Conservation (phyloP, 2,113 vertebrate species). For the Falcunculus frontatus region DNA sequence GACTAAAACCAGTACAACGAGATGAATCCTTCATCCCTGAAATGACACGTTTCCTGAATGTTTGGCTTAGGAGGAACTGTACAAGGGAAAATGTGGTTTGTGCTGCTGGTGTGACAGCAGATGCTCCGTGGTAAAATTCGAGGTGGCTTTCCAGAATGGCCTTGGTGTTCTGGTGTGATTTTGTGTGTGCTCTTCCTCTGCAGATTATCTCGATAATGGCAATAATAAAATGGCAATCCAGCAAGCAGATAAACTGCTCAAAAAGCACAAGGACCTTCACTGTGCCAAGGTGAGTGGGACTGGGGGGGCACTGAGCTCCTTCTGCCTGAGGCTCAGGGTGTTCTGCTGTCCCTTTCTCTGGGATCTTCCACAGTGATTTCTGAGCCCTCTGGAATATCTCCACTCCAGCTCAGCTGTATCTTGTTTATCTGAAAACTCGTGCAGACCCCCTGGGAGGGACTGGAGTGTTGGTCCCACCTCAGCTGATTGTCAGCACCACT, state of each 20-base stretch:
- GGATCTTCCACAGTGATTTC: background rate
- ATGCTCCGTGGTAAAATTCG: accelerated
- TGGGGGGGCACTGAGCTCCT: background rate
- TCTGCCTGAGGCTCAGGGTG: background rate
- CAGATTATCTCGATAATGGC: slow-evolving; percentile 99
- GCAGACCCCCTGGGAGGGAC: background rate
- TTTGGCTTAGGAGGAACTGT: background rate
- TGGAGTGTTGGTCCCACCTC: background rate
- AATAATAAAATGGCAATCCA: slow-evolving; percentile 99
- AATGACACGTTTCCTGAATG: background rate
- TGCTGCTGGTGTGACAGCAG: background rate
- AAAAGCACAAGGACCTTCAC: slow-evolving; percentile 98
- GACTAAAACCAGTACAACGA: background rate
- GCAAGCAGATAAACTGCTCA: slow-evolving; percentile 96
- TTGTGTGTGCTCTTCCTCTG: background rate
- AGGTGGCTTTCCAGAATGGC: background rate
- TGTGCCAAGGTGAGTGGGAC: slow-evolving; percentile 89
- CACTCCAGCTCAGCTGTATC: background rate
- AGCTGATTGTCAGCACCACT: background rate
- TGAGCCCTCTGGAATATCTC: background rate
- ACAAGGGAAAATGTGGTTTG: background rate
- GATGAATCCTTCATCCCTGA: background rate
- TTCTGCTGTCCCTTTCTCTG: background rate
- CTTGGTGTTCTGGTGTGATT: background rate
- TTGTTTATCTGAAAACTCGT: background rate